Evolutionary conservation across 2,797 vertebrate species (phyloP), one percentile per base, ranked within the genome.

Genomic region (Apodemus agrarius): DNA sequence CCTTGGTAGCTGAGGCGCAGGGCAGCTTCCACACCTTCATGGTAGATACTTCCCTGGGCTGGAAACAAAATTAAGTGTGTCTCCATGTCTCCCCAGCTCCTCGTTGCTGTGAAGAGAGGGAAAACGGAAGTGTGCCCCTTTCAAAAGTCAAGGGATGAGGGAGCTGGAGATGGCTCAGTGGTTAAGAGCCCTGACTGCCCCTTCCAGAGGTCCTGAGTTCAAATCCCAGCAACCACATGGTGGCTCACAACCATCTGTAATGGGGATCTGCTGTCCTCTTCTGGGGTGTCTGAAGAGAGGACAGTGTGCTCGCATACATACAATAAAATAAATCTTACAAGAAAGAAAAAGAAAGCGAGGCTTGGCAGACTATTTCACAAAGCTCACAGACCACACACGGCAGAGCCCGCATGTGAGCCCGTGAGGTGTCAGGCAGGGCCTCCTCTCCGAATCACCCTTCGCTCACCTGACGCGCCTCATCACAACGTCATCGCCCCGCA

Each of bases 1-100:
- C 6, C n/a, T 1, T 10, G 29, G 29, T 0, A 22, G 37, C 76
- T 1, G 24, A 81, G 26, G 63, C n/a, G 5, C 13, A 26, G 1
- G 40, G 65, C 0, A 0, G 57, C 19, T 8, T 87, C 87, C 72
- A 12, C 29, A 0, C 29, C 46, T 14, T 29, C 11, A 79, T 3
- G 19, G 40, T 6, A 19, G 17, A 46, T 16, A 37, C 59, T 29
- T 43, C 59, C 43, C 49, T 6, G 4, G 10, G 22, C 86, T 49
- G 12, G 49, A 92, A 54, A 61, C 78, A 69, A 83, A 92, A n/a
- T 2, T 0, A 24, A 13, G 21, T 2, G 24, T 52, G 24, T 29
- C 40, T 76, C 69, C 8, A 10, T 29, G 37, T 78, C 37, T 80
- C 24, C 37, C 26, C 22, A 9, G 46, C n/a, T 16, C 24, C 61